Percentiles rank a stretch among this genome's conserved stretches.
Conservation (phyloP, 2,888 invertebrate species). For the Micropterix aruncella region DNA sequence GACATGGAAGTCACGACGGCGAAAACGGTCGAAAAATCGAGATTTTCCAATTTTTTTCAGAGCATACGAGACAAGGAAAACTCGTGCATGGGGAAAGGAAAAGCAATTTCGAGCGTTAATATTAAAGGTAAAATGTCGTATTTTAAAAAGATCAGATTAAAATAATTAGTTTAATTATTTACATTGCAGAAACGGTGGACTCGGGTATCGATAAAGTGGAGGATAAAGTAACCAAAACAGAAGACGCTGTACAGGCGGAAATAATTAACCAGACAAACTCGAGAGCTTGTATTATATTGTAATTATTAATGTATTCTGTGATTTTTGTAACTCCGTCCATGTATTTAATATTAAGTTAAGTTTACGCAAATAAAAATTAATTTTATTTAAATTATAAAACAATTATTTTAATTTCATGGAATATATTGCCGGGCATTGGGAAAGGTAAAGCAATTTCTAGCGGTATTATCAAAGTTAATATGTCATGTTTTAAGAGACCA, state of each 20-base stretch:
- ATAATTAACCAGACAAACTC: constrained; percentile 35
- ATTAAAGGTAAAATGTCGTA: constrained; percentile 10
- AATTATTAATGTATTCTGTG: no score
- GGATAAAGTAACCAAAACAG: constrained; percentile 28
- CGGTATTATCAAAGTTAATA: constrained; percentile 9
- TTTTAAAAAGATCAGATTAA: no score
- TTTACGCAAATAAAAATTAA: no score
- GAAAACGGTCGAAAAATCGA: constrained; percentile 27
- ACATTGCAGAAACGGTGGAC: constrained; percentile 27
- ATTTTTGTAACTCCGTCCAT: no score
- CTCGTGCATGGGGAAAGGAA: constrained; percentile 35
- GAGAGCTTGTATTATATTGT: constrained; percentile 33
- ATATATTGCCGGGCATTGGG: constrained; percentile 36
- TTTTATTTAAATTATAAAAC: no score
- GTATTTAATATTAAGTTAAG: no score
- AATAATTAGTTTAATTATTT: no score
- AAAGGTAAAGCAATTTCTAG: constrained; percentile 29
- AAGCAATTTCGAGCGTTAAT: constrained; percentile 20
- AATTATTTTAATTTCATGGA: no score
- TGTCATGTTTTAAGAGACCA: no score
- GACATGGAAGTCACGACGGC: constrained; percentile 27
- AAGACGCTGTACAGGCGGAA: constrained; percentile 31
- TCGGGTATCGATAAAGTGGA: constrained; percentile 29
- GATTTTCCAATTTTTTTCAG: constrained; percentile 30
- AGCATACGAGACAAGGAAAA: constrained; percentile 31